Evolutionary conservation across 1,140 invertebrate genomes (phyloP).

Genomic region (Nephotettix cincticeps): DNA sequence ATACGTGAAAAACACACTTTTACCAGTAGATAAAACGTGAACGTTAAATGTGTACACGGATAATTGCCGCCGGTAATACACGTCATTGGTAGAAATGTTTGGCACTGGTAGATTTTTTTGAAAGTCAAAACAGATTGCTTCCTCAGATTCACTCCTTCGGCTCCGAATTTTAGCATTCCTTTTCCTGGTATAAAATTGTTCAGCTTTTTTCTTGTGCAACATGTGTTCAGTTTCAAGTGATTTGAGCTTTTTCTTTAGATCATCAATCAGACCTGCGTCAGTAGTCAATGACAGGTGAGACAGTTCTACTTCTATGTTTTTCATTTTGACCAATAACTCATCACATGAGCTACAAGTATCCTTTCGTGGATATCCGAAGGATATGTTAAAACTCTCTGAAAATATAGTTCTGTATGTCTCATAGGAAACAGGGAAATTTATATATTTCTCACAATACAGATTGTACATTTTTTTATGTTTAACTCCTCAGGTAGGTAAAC

Average conservation of each 20-base stretch:
- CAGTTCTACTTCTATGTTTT: not conserved
- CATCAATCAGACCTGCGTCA: too few species aligned
- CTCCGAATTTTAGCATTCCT: not conserved
- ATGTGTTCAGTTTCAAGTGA: not conserved
- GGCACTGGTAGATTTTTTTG: not conserved
- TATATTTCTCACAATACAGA: not conserved
- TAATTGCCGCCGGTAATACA: not conserved
- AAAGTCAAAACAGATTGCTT: not conserved
- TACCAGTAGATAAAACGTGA: not conserved
- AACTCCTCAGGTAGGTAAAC: slow-evolving; percentile 12
- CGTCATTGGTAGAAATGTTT: not conserved
- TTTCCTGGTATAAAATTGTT: slow-evolving; percentile 4
- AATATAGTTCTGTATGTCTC: slow-evolving; percentile 6
- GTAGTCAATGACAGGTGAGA: not conserved
- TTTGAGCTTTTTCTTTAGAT: not conserved
- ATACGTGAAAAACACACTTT: slow-evolving; percentile 18
- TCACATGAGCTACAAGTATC: slow-evolving; percentile 15
- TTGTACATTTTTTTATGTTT: slow-evolving; percentile 17
- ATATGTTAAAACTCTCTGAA: slow-evolving; percentile 17
- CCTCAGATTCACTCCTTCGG: not conserved
- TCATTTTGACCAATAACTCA: not conserved
- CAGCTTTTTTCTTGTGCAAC: slow-evolving; percentile 1
- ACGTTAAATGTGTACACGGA: not conserved
- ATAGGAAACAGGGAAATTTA: not conserved
- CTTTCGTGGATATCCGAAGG: not conserved